Base-by-base conservation (phyloP, 2,113 vertebrate genomes). In the Psittacara wagleri region DNA sequence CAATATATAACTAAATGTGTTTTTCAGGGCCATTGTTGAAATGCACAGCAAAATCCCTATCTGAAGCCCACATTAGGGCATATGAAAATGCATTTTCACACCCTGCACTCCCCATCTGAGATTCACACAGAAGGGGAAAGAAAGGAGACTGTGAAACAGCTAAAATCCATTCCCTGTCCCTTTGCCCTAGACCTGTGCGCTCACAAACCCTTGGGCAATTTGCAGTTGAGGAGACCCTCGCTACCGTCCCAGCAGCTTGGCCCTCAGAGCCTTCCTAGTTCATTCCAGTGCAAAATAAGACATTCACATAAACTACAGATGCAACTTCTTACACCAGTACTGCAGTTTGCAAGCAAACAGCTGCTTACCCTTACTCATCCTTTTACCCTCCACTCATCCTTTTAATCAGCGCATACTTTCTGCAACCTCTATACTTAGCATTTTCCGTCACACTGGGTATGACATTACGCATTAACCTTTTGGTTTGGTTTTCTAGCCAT, bases 401-500 rank as follows among this genome's bases (percentile, higher is more conserved):
- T 75, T 72, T 95, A 93, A 93, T 22, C 51, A 31, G 92, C 83
- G 48, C 49, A 62, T 94, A 86, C 76, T 88, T 89, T 77, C 80
- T 82, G 83, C 59, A 44, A 2, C 24, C 19, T 83, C 51, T 69
- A 3, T 51, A 52, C 48, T 24, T 83, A 97, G 90, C 33, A 1
- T 28, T 95, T 63, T 52, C 95, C 51, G 13, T 48, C 77, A 8
- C 62, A 3, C 66, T 41, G 83, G 57, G 12, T 75, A 0, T 86
- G 64, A 51, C 55, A 20, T 52, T n/a, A 12, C 23, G 80, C 83
- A 78, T 89, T 97, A 92, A 97, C 63, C 49, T n/a, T 73, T 33
- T 86, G 91, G 63, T 70, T 95, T 97, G 92, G 86, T 84, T 96
- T 96, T 84, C 82, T 90, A 99, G 99, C 99, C 97, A 99, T 99